Percentiles rank a stretch among this genome's conserved stretches.
These are phyloP conservation scores for Bombus pascuorum DNA, from an alignment of 1,140 invertebrate genomes.

Conservation along the genomic window DNA sequence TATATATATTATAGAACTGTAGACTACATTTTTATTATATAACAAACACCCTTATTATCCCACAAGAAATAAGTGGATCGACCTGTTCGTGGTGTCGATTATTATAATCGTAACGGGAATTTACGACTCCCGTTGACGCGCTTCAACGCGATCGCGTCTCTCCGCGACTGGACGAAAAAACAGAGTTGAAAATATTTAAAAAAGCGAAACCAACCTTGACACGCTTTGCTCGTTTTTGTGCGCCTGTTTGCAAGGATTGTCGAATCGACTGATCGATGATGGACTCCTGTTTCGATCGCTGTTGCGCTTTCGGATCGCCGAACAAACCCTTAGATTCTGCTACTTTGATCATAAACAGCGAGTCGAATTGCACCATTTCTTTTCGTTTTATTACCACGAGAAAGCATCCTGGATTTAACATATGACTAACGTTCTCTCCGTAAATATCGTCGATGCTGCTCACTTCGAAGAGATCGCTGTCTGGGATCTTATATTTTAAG, in stretches of 20 bases:
- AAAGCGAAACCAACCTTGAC: slow-evolving; percentile 67
- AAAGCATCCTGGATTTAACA: slow-evolving; percentile 86
- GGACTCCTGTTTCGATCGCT: slow-evolving; percentile 63
- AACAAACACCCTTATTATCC: no score
- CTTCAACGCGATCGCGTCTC: no score
- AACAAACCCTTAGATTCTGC: slow-evolving; percentile 90
- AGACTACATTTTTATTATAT: no score
- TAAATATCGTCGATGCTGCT: slow-evolving; percentile 71
- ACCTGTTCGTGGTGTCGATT: no score
- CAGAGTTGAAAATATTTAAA: background rate
- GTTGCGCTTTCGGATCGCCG: slow-evolving; percentile 80
- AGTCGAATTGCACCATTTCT: slow-evolving; percentile 88
- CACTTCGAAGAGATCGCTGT: slow-evolving; percentile 88
- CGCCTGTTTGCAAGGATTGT: slow-evolving; percentile 47
- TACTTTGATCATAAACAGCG: slow-evolving; percentile 91
- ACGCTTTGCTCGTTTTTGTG: slow-evolving; percentile 68
- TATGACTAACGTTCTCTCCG: slow-evolving; percentile 57
- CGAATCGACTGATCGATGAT: slow-evolving; percentile 50
- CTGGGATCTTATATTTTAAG: slow-evolving; percentile 83
- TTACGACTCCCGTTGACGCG: no score
- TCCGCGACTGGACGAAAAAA: no score
- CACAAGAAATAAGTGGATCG: no score
- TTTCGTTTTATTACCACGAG: slow-evolving; percentile 88
- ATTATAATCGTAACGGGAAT: no score
- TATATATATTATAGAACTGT: no score